Percentiles rank a stretch among this genome's conserved stretches.
Conservation (phyloP, 2,888 invertebrate genomes). For the Chrysolina americana region DNA sequence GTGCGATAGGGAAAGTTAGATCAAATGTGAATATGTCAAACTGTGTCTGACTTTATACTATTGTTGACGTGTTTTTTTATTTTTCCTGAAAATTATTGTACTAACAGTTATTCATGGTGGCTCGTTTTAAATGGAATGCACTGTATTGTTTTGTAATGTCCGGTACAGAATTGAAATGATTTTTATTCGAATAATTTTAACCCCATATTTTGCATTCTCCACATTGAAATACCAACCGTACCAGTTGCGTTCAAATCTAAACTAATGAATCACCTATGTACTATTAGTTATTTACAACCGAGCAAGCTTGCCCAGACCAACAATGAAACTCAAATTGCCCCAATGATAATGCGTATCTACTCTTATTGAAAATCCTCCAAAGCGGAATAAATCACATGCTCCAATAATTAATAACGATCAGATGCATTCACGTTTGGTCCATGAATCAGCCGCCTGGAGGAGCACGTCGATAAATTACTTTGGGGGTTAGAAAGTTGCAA, state of each 20-base stretch:
- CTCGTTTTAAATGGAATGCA: too few relatives aligned
- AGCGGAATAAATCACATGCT: conserved; percentile 27
- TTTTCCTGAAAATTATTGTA: too few relatives aligned
- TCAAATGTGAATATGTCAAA: too few relatives aligned
- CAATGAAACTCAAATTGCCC: conserved; percentile 24
- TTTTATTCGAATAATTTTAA: too few relatives aligned
- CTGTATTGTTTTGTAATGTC: too few relatives aligned
- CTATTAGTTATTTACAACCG: conserved; percentile 10
- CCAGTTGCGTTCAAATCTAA: conserved; percentile 3
- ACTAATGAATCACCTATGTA: conserved; percentile 6
- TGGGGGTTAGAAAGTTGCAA: conserved; percentile 24
- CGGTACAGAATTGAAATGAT: too few relatives aligned
- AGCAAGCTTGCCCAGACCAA: background rate
- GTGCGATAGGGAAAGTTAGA: too few relatives aligned
- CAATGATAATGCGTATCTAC: conserved; percentile 24
- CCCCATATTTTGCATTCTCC: too few relatives aligned
- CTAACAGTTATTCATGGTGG: too few relatives aligned
- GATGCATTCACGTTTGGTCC: conserved; percentile 31
- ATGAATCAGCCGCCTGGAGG: conserved; percentile 29
- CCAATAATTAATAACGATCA: conserved; percentile 30
- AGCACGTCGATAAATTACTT: conserved; percentile 30
- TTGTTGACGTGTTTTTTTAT: too few relatives aligned
- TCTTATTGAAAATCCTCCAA: conserved; percentile 27
- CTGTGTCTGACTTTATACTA: too few relatives aligned
- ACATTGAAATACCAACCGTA: background rate